Evolutionary conservation across 2,888 invertebrate genomes (phyloP).

Genomic region (Helicoverpa assulta): DNA sequence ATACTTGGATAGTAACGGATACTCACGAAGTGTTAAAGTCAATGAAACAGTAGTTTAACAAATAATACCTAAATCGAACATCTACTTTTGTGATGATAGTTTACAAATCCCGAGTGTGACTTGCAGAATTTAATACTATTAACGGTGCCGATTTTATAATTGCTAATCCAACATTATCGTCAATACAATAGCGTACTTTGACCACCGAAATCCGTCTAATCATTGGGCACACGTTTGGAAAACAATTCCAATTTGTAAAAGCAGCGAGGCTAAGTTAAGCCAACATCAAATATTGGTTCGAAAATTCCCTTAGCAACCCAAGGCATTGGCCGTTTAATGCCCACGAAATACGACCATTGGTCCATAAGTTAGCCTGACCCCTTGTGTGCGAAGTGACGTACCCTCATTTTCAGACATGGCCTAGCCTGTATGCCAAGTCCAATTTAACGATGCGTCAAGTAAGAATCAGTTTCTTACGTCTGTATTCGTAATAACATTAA

Average conservation of each 20-base stretch:
- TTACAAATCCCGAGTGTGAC: not conserved
- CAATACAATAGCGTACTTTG: constrained; percentile 16
- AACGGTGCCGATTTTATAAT: constrained; percentile 11
- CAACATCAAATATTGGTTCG: constrained; percentile 17
- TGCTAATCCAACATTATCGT: constrained; percentile 7
- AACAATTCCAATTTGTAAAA: constrained; percentile 2
- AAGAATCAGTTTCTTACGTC: constrained; percentile 24
- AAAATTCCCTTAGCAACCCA: constrained; percentile 42
- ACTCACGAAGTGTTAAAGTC: too few species aligned
- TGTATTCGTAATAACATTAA: not conserved
- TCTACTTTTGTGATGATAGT: not conserved
- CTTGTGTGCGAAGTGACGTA: constrained; percentile 48
- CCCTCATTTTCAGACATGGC: constrained; percentile 35
- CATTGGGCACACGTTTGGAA: constrained; percentile 18
- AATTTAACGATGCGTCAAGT: constrained; percentile 19
- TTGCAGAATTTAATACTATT: not conserved
- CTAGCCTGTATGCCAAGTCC: constrained; percentile 4
- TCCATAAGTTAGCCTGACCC: constrained; percentile 41
- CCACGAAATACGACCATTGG: constrained; percentile 37
- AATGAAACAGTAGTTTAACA: too few species aligned
- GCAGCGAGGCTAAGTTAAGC: constrained; percentile 18
- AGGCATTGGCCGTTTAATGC: constrained; percentile 39
- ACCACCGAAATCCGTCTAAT: constrained; percentile 14
- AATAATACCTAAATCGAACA: not conserved
- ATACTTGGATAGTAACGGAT: too few species aligned